Percentiles rank a stretch among this genome's conserved stretches.
phyloP scores from a whole-genome alignment of 1,140 invertebrate genomes.

The Bombyx mandarina region DNA sequence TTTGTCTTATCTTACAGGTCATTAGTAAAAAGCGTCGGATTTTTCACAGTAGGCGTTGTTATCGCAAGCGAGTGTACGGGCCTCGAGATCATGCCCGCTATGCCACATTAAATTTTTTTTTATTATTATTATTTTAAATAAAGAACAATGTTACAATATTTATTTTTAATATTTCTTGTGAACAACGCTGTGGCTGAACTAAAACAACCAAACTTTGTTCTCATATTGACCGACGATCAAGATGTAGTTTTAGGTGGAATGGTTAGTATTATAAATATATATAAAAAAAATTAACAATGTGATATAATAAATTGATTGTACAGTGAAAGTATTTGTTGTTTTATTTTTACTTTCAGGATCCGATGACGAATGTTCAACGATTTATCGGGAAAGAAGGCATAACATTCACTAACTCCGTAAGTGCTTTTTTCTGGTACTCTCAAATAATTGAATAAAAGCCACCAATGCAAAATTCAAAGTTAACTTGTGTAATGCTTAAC shows the following conservation, averaged over 20 bases:
- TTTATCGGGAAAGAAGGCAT: constrained; percentile 77
- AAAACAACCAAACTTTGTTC: constrained; percentile 79
- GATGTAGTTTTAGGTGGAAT: constrained; percentile 83
- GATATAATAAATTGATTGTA: constrained; percentile 35
- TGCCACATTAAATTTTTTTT: constrained; percentile 46
- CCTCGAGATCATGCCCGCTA: constrained; percentile 74
- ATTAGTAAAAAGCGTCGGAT: constrained; percentile 77
- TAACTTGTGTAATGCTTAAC: no score
- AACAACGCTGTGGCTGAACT: constrained; percentile 19
- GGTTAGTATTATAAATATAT: constrained; percentile 68
- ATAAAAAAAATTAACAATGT: constrained; percentile 20
- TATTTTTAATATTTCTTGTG: constrained; percentile 34
- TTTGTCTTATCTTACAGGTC: constrained; percentile 72
- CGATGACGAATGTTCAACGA: constrained; percentile 75
- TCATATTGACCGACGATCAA: constrained; percentile 90
- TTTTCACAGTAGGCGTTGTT: constrained; percentile 77
- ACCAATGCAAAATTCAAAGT: no score
- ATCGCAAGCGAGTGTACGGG: constrained; percentile 79
- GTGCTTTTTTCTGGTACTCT: constrained; percentile 24
- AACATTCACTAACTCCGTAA: constrained; percentile 82
- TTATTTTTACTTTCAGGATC: constrained; percentile 73
- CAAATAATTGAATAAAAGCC: background rate
- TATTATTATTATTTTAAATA: constrained; percentile 12
- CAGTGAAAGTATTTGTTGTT: constrained; percentile 39
- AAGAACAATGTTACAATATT: constrained; percentile 44